Conservation (phyloP, 2,797 vertebrate species). For the Schizothorax lantsangensis region DNA sequence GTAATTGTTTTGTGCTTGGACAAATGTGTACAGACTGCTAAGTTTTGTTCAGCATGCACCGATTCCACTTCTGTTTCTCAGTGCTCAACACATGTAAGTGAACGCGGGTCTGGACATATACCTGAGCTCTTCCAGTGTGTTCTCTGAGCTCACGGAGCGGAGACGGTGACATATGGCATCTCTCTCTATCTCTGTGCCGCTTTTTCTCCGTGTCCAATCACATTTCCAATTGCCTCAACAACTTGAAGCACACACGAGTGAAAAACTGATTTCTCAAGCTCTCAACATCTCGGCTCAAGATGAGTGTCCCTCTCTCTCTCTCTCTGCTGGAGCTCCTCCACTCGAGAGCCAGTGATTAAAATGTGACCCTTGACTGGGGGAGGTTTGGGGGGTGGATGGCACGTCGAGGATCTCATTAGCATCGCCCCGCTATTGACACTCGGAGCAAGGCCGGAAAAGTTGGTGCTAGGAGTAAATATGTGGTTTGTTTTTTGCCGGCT, state of each 20-base stretch:
- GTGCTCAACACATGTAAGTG: not conserved
- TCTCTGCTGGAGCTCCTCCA: conserved; percentile 60
- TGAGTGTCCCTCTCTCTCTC: conserved; percentile 51
- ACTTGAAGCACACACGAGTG: conserved; percentile 57
- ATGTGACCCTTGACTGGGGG: conserved; percentile 67
- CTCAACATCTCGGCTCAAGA: conserved; percentile 63
- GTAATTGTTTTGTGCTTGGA: too few species aligned
- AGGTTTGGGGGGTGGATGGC: conserved; percentile 55
- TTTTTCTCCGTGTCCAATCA: conserved; percentile 64
- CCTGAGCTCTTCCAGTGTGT: conserved; percentile 42
- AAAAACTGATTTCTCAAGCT: conserved; percentile 64
- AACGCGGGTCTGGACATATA: conserved; percentile 15
- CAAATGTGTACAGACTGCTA: not conserved
- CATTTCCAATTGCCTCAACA: conserved; percentile 65
- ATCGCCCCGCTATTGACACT: conserved; percentile 59
- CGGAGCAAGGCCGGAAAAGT: conserved; percentile 52
- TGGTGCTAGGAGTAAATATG: conserved; percentile 59
- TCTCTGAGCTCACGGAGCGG: conserved; percentile 36
- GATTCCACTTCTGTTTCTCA: not conserved
- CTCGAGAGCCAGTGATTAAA: conserved; percentile 71
- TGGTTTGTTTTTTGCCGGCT: conserved; percentile 55
- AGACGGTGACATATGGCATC: conserved; percentile 45
- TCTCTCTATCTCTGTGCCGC: conserved; percentile 2
- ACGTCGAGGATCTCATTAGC: conserved; percentile 64
- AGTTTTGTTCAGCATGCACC: not conserved